These are phyloP conservation scores for Camelus dromedarius DNA, from an alignment of 2,113 vertebrate genomes.

Conservation along the genomic window DNA sequence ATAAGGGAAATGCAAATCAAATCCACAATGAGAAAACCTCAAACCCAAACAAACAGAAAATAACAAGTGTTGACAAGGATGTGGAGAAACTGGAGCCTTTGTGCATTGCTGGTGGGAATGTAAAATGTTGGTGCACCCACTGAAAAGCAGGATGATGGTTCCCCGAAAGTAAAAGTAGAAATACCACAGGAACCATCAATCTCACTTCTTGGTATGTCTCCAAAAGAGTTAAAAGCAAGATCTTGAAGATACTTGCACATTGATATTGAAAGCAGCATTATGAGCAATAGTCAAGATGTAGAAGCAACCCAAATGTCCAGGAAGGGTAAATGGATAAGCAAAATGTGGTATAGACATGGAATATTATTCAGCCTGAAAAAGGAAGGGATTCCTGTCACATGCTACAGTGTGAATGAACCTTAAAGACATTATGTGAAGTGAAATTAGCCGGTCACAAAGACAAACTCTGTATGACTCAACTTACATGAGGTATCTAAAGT, in stretches of 20 bases:
- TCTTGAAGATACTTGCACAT: neutral
- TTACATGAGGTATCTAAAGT: neutral
- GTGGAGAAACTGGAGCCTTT: neutral
- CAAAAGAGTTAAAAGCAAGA: neutral
- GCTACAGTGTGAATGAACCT: neutral
- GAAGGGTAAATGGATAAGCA: neutral
- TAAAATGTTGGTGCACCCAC: neutral
- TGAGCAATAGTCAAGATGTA: neutral
- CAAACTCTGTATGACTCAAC: neutral
- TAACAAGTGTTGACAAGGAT: neutral
- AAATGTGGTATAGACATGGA: neutral
- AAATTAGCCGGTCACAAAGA: neutral
- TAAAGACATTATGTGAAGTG: neutral
- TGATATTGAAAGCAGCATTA: neutral
- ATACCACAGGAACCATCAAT: neutral
- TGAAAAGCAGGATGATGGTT: neutral
- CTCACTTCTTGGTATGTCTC: neutral
- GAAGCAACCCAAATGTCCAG: neutral
- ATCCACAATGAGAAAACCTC: neutral
- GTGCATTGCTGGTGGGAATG: neutral
- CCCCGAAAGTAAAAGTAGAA: neutral
- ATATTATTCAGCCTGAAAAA: neutral
- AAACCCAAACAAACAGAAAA: neutral
- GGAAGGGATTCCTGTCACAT: neutral
- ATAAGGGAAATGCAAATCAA: neutral